A percentile compares a stretch with the other conserved stretches of the same genome.
phyloP scores from a whole-genome alignment of 2,888 invertebrate genomes.

The Cactoblastis cactorum region DNA sequence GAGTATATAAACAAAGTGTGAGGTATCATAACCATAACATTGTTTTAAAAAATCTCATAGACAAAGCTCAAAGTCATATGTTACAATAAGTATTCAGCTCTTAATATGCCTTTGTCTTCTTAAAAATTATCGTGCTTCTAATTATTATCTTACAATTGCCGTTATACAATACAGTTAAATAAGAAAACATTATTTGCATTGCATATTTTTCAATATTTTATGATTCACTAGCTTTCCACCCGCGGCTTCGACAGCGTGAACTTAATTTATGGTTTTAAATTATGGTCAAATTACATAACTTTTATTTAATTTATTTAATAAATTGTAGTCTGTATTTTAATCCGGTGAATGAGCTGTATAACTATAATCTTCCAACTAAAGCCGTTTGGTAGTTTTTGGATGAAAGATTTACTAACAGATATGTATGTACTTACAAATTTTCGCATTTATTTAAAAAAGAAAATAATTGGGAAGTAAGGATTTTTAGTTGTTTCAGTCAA shows the following conservation, averaged over 20 bases:
- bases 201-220: neutral
- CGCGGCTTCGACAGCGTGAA: neutral
- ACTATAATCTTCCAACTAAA: too few relatives aligned
- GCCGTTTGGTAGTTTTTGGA: too few relatives aligned
- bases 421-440: too few relatives aligned
- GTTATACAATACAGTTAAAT: slow-evolving; percentile 9
- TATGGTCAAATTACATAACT: too few relatives aligned
- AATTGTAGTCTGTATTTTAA: too few relatives aligned
- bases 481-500: too few relatives aligned
- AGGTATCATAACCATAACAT: neutral
- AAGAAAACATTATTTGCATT: neutral
- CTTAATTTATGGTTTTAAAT: neutral
- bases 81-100: neutral
- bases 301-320: too few relatives aligned
- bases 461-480: too few relatives aligned
- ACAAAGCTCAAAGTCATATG: neutral
- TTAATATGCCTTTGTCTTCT: slow-evolving; percentile 11
- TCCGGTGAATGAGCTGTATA: too few relatives aligned
- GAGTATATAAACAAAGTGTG: too few relatives aligned
- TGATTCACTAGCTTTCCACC: neutral
- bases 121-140: neutral
- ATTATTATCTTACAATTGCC: slow-evolving; percentile 5
- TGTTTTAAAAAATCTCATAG: neutral
- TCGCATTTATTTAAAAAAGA: too few relatives aligned
- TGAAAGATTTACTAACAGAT: too few relatives aligned